Percentiles rank a stretch among this genome's conserved stretches.
These are phyloP conservation scores for Danio aesculapii DNA, from an alignment of 2,797 vertebrate species.

Conservation along the genomic window DNA sequence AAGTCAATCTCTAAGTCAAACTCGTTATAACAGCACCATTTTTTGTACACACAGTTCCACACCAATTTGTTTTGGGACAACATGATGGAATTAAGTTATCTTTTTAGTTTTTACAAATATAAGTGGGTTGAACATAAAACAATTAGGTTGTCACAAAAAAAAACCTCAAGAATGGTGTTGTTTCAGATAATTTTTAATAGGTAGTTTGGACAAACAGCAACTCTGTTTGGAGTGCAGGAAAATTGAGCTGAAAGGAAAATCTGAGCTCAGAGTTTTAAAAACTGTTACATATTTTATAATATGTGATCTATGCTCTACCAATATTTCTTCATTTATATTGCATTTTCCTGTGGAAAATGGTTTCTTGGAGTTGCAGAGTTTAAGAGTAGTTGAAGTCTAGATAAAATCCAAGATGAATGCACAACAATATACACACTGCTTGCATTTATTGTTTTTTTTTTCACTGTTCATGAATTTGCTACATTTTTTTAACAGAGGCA, in stretches of 20 bases:
- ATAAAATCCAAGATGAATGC: conserved; percentile 7
- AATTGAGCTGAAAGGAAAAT: not conserved
- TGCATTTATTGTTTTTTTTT: not conserved
- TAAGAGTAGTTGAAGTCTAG: not conserved
- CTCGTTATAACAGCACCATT: too few relatives aligned
- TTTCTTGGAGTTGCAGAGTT: not conserved
- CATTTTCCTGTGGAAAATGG: not conserved
- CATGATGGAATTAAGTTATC: too few relatives aligned
- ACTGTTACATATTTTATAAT: not conserved
- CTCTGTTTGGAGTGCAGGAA: not conserved
- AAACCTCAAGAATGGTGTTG: too few relatives aligned
- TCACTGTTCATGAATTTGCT: not conserved
- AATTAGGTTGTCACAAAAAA: too few relatives aligned
- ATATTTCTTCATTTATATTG: not conserved
- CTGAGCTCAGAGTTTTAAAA: not conserved
- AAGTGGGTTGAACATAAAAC: too few relatives aligned
- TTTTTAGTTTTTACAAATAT: too few relatives aligned
- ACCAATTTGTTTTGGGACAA: too few relatives aligned
- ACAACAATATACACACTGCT: not conserved
- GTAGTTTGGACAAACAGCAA: too few relatives aligned
- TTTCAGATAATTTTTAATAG: too few relatives aligned
- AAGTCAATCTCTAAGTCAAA: too few relatives aligned
- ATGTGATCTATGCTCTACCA: not conserved
- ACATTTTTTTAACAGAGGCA: not conserved
- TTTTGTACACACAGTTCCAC: too few relatives aligned